Conservation (phyloP, 2,113 vertebrate species). For the Alethe diademata region DNA sequence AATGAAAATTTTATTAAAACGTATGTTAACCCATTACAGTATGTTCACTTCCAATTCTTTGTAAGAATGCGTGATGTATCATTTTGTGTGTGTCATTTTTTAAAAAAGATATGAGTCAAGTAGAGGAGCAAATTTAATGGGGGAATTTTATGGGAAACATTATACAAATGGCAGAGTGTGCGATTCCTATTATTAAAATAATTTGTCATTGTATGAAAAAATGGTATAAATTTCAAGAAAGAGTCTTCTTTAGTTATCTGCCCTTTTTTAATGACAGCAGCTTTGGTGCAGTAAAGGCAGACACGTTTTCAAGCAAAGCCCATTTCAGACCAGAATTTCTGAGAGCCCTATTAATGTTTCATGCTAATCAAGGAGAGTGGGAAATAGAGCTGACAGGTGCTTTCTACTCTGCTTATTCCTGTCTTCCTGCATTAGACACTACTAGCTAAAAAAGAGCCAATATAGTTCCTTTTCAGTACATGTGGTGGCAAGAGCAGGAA, state of each 20-base stretch:
- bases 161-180: constrained; percentile 79
- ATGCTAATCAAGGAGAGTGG: constrained; percentile 94
- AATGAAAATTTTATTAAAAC: constrained; percentile 84
- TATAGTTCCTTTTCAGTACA: constrained; percentile 75
- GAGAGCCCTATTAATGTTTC: constrained; percentile 98
- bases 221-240: constrained; percentile 78
- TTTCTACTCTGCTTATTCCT: constrained; percentile 98
- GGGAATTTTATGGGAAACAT: constrained; percentile 80
- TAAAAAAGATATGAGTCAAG: constrained; percentile 78
- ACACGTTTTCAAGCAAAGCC: constrained; percentile 78
- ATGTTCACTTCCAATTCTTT: constrained; percentile 82
- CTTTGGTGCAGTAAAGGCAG: constrained; percentile 78
- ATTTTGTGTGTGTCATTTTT: constrained; percentile 80
- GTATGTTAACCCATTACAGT: constrained; percentile 81
- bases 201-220: constrained; percentile 82
- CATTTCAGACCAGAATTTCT: constrained; percentile 87
- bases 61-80: constrained; percentile 77
- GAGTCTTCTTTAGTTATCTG: constrained; percentile 78
- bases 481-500: constrained; percentile 71
- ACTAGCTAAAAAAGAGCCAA: constrained; percentile 77
- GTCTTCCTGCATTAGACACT: constrained; percentile 91
- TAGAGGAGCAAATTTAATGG: constrained; percentile 79
- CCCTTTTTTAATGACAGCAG: constrained; percentile 74
- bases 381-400: constrained; percentile 96
- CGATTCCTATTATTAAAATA: constrained; percentile 84